A percentile compares a stretch with the other conserved stretches of the same genome.
Evolutionary conservation across 2,113 vertebrate species (phyloP).

Genomic region (Caranx melampygus): DNA sequence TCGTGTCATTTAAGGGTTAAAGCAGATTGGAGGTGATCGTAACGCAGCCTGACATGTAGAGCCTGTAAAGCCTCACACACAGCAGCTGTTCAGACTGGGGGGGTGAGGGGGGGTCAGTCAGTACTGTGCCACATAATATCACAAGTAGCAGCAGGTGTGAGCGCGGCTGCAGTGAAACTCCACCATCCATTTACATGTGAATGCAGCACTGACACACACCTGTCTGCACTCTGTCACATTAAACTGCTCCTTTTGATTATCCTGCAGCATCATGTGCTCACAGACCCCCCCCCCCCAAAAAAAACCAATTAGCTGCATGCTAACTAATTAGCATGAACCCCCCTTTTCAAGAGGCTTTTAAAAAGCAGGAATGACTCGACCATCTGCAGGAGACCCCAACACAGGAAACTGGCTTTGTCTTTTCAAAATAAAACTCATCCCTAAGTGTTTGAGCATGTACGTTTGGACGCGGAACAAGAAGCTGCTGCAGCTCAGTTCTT

Average conservation of each 20-base stretch:
- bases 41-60: conserved; percentile 35
- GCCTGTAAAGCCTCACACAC: conserved; percentile 37
- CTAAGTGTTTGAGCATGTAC: background rate
- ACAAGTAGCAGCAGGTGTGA: conserved; percentile 73
- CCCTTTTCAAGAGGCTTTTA: background rate
- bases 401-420: no score
- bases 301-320: no score
- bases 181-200: background rate
- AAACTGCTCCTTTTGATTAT: background rate
- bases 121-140: conserved; percentile 37
- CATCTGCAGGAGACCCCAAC: background rate
- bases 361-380: background rate
- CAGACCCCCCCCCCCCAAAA: no score
- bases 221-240: background rate
- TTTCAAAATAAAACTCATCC: background rate
- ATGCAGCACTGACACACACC: background rate
- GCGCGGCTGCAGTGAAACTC: background rate
- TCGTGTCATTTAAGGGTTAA: conserved; percentile 49
- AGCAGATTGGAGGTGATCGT: conserved; percentile 42
- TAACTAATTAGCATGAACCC: background rate
- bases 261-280: background rate
- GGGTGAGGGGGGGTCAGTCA: no score
- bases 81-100: conserved; percentile 59
- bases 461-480: no score
- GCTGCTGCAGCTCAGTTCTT: no score